phyloP scores from a whole-genome alignment of 2,888 invertebrate species.

The Coenonympha arcania region DNA sequence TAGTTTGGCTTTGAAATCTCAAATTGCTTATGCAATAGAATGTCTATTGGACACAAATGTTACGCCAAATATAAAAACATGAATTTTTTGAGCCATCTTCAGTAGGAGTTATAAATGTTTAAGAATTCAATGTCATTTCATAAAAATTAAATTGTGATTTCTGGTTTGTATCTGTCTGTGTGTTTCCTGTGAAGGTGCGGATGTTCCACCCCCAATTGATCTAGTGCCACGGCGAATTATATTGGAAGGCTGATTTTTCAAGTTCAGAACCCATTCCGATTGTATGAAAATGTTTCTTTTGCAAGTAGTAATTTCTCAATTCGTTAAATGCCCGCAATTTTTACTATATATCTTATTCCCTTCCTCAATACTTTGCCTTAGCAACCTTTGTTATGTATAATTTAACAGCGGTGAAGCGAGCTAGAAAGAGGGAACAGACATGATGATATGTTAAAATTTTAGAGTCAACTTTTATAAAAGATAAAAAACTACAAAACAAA shows the following conservation, averaged over 20 bases:
- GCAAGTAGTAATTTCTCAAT: slow-evolving; percentile 58
- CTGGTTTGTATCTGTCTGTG: slow-evolving; percentile 5
- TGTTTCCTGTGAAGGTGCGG: background rate
- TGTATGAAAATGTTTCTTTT: slow-evolving; percentile 56
- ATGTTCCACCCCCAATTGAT: slow-evolving; percentile 7
- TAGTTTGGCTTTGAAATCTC: too few species aligned
- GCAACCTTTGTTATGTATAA: slow-evolving; percentile 55
- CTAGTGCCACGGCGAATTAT: slow-evolving; percentile 51
- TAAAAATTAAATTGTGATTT: too few species aligned
- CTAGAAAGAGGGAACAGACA: slow-evolving; percentile 73
- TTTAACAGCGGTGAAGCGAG: slow-evolving; percentile 70
- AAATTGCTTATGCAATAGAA: too few species aligned
- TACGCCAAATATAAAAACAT: too few species aligned
- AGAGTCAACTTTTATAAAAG: slow-evolving; percentile 74
- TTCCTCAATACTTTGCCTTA: slow-evolving; percentile 67
- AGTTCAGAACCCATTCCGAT: slow-evolving; percentile 64
- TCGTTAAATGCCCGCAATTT: slow-evolving; percentile 50
- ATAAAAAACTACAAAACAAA: slow-evolving; percentile 63
- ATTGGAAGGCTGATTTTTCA: slow-evolving; percentile 55
- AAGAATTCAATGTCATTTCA: too few species aligned
- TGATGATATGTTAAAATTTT: slow-evolving; percentile 73
- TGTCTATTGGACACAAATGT: too few species aligned
- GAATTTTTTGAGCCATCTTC: too few species aligned
- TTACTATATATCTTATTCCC: slow-evolving; percentile 46
- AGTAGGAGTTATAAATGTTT: too few species aligned